phyloP scores from a whole-genome alignment of 2,797 vertebrate species.

The Odontamblyopus lacepedii region DNA sequence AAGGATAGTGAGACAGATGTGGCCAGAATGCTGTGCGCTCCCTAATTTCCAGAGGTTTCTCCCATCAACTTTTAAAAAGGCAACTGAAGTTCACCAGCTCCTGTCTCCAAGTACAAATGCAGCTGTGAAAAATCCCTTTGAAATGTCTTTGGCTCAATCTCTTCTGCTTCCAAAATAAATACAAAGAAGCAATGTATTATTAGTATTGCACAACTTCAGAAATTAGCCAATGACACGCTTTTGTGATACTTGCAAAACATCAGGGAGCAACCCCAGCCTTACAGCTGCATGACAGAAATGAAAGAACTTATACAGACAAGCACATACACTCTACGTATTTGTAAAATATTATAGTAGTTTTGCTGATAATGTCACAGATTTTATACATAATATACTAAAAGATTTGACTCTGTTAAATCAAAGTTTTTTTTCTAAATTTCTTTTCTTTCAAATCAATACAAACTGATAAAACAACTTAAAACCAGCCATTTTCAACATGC shows the following conservation, averaged over 20 bases:
- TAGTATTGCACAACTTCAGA: slow-evolving; percentile 71
- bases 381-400: slow-evolving; percentile 94
- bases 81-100: slow-evolving; percentile 20
- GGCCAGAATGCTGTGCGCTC: slow-evolving; percentile 69
- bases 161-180: slow-evolving; percentile 57
- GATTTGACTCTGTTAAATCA: slow-evolving; percentile 80
- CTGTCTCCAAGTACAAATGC: slow-evolving; percentile 1
- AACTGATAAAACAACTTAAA: slow-evolving; percentile 77
- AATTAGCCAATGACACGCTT: slow-evolving; percentile 54
- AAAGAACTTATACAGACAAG: slow-evolving; percentile 52
- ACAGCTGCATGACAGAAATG: slow-evolving; percentile 43
- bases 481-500: slow-evolving; percentile 89
- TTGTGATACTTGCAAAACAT: slow-evolving; percentile 11
- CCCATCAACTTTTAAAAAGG: slow-evolving; percentile 40
- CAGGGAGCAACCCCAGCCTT: slow-evolving; percentile 72
- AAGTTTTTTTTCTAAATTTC: slow-evolving; percentile 40
- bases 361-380: slow-evolving; percentile 92
- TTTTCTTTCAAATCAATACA: slow-evolving; percentile 76
- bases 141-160: slow-evolving; percentile 67
- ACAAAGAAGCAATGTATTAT: slow-evolving; percentile 61
- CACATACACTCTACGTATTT: slow-evolving; percentile 84
- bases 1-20: slow-evolving; percentile 55
- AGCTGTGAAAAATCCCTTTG: slow-evolving; percentile 47
- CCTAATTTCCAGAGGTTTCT: slow-evolving; percentile 74
- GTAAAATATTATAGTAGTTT: slow-evolving; percentile 87